Conservation (phyloP, 2,888 invertebrate species). For the Habroteleia sp. region DNA sequence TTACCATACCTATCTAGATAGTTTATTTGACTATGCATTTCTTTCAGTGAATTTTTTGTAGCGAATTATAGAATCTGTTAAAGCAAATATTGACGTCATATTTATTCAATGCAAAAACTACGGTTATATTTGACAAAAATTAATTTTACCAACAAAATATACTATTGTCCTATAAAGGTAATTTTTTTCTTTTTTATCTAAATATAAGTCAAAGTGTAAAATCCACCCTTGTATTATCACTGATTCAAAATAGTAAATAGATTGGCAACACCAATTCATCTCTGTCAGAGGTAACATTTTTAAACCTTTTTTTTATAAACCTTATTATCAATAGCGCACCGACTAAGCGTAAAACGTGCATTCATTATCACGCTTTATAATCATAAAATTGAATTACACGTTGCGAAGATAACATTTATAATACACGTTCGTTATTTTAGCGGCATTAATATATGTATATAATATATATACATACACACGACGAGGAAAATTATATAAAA, state of each 20-base stretch:
- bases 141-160: no score
- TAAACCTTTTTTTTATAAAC: constrained; percentile 26
- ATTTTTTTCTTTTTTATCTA: no score
- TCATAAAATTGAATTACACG: constrained; percentile 50
- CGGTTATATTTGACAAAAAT: no score
- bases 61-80: no score
- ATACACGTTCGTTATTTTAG: constrained; percentile 14
- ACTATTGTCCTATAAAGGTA: no score
- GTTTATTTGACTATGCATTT: no score
- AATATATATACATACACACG: constrained; percentile 34
- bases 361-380: constrained; percentile 42
- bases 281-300: constrained; percentile 21
- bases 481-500: constrained; percentile 44
- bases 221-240: neutral
- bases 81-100: no score
- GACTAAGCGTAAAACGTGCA: constrained; percentile 34
- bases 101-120: no score
- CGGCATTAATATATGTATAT: constrained; percentile 23
- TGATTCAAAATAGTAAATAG: constrained; percentile 4
- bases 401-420: constrained; percentile 36
- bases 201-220: no score
- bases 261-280: constrained; percentile 27
- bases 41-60: no score
- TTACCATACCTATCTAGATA: no score
- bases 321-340: constrained; percentile 32